Conservation (phyloP, 2,113 vertebrate genomes). For the Mohoua ochrocephala region DNA sequence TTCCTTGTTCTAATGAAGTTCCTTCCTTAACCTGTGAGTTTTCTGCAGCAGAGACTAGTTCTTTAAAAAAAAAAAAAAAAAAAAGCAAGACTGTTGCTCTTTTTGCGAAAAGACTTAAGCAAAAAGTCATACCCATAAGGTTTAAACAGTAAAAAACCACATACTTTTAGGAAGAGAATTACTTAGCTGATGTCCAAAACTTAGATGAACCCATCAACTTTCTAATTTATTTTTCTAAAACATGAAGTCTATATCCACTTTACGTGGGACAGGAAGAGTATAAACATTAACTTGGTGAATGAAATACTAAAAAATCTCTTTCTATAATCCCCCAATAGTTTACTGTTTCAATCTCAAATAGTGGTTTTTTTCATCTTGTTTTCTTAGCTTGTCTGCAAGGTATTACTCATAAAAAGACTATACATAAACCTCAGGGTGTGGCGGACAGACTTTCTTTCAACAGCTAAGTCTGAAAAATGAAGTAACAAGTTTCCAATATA, state of each 20-base stretch:
- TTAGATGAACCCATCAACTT: background rate
- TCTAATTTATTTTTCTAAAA: background rate
- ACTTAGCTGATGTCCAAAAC: background rate
- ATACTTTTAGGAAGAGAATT: background rate
- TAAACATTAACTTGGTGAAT: background rate
- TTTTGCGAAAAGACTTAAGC: background rate
- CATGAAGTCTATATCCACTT: background rate
- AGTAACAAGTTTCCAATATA: background rate
- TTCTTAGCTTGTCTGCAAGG: background rate
- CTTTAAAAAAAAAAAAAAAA: slow-evolving; percentile 52
- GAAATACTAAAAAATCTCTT: background rate
- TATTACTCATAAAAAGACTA: background rate
- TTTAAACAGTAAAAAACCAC: background rate
- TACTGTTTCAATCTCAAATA: background rate
- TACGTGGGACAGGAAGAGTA: background rate
- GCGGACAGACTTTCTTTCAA: background rate
- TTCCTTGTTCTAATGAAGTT: slow-evolving; percentile 57
- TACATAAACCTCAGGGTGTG: background rate
- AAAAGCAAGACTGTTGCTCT: background rate
- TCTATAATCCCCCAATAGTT: background rate
- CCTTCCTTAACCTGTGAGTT: slow-evolving; percentile 66
- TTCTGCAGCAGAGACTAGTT: slow-evolving; percentile 80
- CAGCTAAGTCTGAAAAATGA: background rate
- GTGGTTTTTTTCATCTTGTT: background rate
- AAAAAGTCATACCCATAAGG: background rate